Percentiles rank a stretch among this genome's conserved stretches.
phyloP scores from a whole-genome alignment of 92 coral and sea anemone genomes.

The Epizoanthus fatuus region DNA sequence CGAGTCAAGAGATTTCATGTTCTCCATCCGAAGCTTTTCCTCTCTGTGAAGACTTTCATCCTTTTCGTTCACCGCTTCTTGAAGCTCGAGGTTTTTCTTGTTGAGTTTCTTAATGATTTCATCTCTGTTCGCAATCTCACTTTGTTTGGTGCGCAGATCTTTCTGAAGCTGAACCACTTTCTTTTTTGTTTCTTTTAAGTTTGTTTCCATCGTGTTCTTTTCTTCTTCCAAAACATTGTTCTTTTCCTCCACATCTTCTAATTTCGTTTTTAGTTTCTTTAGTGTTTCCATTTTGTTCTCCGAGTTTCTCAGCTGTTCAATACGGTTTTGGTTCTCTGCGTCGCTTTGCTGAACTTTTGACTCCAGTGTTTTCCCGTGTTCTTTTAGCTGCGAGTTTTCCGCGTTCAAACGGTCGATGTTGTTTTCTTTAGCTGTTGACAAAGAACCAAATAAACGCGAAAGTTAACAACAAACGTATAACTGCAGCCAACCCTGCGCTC shows the following conservation, averaged over 20 bases:
- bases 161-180: constrained; percentile 57
- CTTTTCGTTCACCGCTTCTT: constrained; percentile 59
- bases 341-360: not conserved
- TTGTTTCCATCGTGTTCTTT: constrained; percentile 64
- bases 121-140: constrained; percentile 48
- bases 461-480: not conserved
- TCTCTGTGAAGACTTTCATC: constrained; percentile 78
- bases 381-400: not conserved
- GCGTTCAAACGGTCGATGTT: not conserved
- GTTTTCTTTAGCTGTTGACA: constrained; percentile 10
- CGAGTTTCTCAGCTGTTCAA: constrained; percentile 33
- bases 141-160: constrained; percentile 65
- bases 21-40: constrained; percentile 83
- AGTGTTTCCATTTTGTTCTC: constrained; percentile 52
- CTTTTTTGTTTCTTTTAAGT: constrained; percentile 60
- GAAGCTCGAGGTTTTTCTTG: constrained; percentile 68
- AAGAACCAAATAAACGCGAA: constrained; percentile 24
- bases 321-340: constrained; percentile 39
- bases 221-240: constrained; percentile 61
- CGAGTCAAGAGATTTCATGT: constrained; percentile 82
- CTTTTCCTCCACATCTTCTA: constrained; percentile 72
- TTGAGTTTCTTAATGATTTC: constrained; percentile 72
- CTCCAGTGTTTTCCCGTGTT: constrained; percentile 7
- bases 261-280: constrained; percentile 48
- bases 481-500: not conserved